phyloP scores from a whole-genome alignment of 1,140 invertebrate species.

The Littorina saxatilis region DNA sequence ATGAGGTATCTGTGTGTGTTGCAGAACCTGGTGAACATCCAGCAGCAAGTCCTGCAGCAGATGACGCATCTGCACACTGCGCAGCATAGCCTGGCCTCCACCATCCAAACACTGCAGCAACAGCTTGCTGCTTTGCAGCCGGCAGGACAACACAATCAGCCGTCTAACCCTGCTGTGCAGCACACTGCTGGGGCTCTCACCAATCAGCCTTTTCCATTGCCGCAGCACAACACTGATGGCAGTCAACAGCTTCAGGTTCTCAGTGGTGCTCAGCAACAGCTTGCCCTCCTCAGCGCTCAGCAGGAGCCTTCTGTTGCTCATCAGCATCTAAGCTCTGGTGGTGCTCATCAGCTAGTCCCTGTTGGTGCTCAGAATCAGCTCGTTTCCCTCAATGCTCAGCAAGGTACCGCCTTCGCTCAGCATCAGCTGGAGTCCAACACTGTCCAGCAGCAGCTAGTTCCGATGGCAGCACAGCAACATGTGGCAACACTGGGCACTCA shows the following conservation, averaged over 20 bases:
- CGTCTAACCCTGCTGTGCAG: too few relatives aligned
- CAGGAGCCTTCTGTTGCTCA: background rate
- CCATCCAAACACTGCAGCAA: constrained; percentile 35
- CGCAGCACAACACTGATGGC: too few relatives aligned
- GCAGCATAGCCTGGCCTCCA: constrained; percentile 20
- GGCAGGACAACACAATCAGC: background rate
- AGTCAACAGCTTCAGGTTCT: too few relatives aligned
- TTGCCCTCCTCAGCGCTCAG: background rate
- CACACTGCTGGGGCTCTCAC: too few relatives aligned
- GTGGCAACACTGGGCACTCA: background rate
- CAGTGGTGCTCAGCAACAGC: background rate
- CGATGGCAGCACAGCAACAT: too few relatives aligned
- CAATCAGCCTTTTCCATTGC: too few relatives aligned
- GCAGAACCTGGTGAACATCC: constrained; percentile 18
- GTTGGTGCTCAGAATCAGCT: background rate
- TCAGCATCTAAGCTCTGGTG: background rate
- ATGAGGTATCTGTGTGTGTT: too few relatives aligned
- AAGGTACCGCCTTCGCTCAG: too few relatives aligned
- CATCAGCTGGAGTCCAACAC: too few relatives aligned
- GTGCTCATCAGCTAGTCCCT: background rate
- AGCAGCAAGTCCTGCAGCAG: constrained; percentile 34
- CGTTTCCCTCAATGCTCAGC: too few relatives aligned
- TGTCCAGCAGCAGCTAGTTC: too few relatives aligned
- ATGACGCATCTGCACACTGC: constrained; percentile 20
- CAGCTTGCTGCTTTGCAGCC: constrained; percentile 11